phyloP scores from a whole-genome alignment of 2,888 invertebrate genomes.

The Polymixis flavicincta region DNA sequence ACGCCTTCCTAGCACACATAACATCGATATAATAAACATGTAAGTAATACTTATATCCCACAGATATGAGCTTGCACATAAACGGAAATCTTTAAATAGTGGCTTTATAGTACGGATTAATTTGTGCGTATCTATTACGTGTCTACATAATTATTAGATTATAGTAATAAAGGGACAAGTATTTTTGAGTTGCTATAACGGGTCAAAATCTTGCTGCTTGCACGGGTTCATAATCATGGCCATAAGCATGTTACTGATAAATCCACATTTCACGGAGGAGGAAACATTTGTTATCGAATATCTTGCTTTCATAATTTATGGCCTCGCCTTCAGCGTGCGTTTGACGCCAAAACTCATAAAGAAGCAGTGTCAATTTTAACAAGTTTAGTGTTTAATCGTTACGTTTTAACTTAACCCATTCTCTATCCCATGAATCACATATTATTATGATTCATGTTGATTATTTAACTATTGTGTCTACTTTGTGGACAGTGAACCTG shows the following conservation, averaged over 20 bases:
- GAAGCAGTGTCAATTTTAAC: constrained; percentile 28
- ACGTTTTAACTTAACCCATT: too few relatives aligned
- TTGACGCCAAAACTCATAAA: background rate
- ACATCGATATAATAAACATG: constrained; percentile 67
- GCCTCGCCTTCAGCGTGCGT: background rate
- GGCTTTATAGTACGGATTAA: constrained; percentile 73
- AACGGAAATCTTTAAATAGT: constrained; percentile 70
- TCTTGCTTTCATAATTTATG: background rate
- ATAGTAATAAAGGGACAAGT: constrained; percentile 43
- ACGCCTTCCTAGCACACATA: constrained; percentile 72
- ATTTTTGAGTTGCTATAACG: background rate
- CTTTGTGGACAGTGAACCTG: too few relatives aligned
- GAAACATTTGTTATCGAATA: background rate
- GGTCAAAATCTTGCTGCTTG: background rate
- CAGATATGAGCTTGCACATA: constrained; percentile 57
- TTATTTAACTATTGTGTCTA: too few relatives aligned
- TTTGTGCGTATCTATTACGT: constrained; percentile 86
- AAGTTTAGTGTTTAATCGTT: too few relatives aligned
- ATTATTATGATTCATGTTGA: too few relatives aligned
- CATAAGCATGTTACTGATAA: background rate
- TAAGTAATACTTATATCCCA: constrained; percentile 43
- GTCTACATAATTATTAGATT: constrained; percentile 72
- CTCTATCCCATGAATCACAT: too few relatives aligned
- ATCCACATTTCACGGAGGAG: background rate
- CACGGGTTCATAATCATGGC: background rate